phyloP scores from a whole-genome alignment of 2,888 invertebrate species.

The Endomychus coccineus region DNA sequence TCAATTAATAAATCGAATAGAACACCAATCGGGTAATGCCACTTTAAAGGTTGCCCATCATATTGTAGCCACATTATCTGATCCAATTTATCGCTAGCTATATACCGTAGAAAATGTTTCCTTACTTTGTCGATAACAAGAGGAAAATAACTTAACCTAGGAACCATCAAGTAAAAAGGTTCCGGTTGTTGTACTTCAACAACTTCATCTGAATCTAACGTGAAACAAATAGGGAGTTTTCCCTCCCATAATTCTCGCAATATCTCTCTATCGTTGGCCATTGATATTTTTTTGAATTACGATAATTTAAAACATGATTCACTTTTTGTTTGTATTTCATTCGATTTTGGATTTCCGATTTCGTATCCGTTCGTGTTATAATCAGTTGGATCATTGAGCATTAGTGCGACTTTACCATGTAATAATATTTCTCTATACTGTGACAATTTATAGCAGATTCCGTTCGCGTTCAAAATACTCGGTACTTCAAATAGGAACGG shows the following conservation, averaged over 20 bases:
- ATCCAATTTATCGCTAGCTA: slow-evolving; percentile 73
- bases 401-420: too few species aligned
- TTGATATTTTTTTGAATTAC: slow-evolving; percentile 44
- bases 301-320: too few species aligned
- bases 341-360: too few species aligned
- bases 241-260: slow-evolving; percentile 94
- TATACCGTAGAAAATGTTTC: slow-evolving; percentile 78
- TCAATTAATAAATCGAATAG: slow-evolving; percentile 74
- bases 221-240: slow-evolving; percentile 88
- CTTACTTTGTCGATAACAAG: slow-evolving; percentile 91
- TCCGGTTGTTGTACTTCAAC: slow-evolving; percentile 85
- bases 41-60: slow-evolving; percentile 84
- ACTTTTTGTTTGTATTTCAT: too few species aligned
- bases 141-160: slow-evolving; percentile 89
- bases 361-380: too few species aligned
- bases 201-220: slow-evolving; percentile 80
- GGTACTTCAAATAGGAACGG: too few species aligned
- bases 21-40: slow-evolving; percentile 84
- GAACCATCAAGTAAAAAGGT: slow-evolving; percentile 88
- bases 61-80: slow-evolving; percentile 93
- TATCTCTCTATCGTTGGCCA: slow-evolving; percentile 95
- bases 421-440: too few species aligned
- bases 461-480: too few species aligned
- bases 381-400: too few species aligned
- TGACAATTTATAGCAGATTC: too few species aligned